phyloP scores from a whole-genome alignment of 2,888 invertebrate species.

The Heteromurus nitidus region DNA sequence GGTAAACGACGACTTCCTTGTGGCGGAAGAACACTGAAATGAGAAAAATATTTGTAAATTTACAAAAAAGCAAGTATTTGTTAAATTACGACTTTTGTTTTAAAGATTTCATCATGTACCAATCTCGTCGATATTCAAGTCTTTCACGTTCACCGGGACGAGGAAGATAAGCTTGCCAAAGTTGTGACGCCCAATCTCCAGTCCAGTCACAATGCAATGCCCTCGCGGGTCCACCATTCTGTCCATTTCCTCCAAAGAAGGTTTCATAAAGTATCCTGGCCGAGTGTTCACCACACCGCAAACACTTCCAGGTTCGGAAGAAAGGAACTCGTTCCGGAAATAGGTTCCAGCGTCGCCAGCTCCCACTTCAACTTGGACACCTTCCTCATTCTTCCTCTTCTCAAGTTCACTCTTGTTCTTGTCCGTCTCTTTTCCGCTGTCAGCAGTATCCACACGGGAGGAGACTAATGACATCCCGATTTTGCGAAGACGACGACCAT shows the following conservation, averaged over 20 bases:
- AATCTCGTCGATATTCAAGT: constrained; percentile 89
- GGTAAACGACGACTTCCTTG: constrained; percentile 96
- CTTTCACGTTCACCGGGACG: constrained; percentile 88
- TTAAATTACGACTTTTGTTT: background rate
- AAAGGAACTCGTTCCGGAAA: no score
- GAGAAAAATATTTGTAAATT: no score
- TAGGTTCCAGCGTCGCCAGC: no score
- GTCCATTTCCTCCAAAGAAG: constrained; percentile 87
- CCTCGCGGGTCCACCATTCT: constrained; percentile 84
- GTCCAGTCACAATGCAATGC: constrained; percentile 87
- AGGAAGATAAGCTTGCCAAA: constrained; percentile 93
- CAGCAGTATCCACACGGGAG: no score
- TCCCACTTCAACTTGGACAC: no score
- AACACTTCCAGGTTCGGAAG: background rate
- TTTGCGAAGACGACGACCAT: no score
- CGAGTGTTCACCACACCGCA: constrained; percentile 78
- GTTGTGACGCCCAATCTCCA: constrained; percentile 91
- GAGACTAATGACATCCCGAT: no score
- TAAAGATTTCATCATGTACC: constrained; percentile 76
- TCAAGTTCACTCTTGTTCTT: no score
- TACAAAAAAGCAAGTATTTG: constrained; percentile 16
- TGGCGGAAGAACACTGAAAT: constrained; percentile 95
- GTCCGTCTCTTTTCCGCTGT: no score
- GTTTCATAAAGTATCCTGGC: constrained; percentile 93
- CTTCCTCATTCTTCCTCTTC: no score